Conservation (phyloP, 2,797 vertebrate species). For the Rhinogobio ventralis region DNA sequence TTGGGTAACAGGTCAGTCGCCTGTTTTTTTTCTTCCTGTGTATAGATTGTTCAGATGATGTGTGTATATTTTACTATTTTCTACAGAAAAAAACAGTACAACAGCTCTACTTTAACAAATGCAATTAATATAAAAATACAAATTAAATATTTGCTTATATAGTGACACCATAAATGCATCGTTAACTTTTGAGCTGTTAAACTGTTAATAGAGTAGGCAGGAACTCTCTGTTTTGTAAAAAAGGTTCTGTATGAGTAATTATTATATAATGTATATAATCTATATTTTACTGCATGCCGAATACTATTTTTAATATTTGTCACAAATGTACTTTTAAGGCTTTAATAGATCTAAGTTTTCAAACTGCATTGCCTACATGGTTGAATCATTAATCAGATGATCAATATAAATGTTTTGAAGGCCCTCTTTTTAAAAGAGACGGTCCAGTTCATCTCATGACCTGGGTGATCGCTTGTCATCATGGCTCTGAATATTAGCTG, state of each 20-base stretch:
- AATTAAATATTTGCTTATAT: not conserved
- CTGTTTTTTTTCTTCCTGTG: not conserved
- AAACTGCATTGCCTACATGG: not conserved
- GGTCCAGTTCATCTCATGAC: not conserved
- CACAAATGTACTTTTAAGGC: not conserved
- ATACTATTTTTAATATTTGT: not conserved
- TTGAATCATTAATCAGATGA: conserved; percentile 51
- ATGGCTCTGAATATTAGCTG: conserved; percentile 26
- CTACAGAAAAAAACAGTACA: too few relatives aligned
- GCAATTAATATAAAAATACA: not conserved
- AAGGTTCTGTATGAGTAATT: not conserved
- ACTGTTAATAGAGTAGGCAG: not conserved
- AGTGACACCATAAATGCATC: not conserved
- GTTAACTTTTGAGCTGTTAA: not conserved
- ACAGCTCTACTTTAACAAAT: too few relatives aligned
- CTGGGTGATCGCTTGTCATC: conserved; percentile 29
- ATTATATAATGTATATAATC: not conserved
- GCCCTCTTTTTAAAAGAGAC: conserved; percentile 42
- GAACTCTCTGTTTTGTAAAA: not conserved
- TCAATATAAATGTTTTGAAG: conserved; percentile 17
- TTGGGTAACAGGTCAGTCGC: not conserved
- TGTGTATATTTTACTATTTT: not conserved
- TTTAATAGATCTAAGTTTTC: too few relatives aligned
- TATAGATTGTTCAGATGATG: not conserved
- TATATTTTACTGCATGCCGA: not conserved